Percentiles rank a stretch among this genome's conserved stretches.
Conservation (phyloP, 2,888 invertebrate species). For the Sicus ferrugineus region DNA sequence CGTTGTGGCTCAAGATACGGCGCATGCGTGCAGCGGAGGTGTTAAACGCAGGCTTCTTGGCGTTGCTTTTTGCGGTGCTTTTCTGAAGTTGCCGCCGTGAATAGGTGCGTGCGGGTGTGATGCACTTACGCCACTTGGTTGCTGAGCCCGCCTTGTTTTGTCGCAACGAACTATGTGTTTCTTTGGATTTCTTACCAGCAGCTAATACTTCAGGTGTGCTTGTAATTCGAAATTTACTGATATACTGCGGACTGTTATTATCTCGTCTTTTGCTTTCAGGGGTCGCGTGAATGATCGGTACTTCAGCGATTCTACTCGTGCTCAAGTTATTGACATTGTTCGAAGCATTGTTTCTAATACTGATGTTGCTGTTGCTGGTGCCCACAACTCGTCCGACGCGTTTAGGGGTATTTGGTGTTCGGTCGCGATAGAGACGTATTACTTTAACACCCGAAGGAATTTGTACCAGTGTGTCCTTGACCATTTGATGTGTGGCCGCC, state of each 20-base stretch:
- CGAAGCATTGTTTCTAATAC: neutral
- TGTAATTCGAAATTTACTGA: slow-evolving; percentile 29
- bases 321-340: slow-evolving; percentile 2
- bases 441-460: slow-evolving; percentile 32
- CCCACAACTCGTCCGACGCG: slow-evolving; percentile 35
- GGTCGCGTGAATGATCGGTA: slow-evolving; percentile 3
- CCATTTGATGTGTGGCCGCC: slow-evolving; percentile 1
- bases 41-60: slow-evolving; percentile 7
- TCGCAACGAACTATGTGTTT: neutral
- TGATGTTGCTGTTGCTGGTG: neutral
- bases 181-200: neutral
- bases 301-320: slow-evolving; percentile 14
- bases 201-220: slow-evolving; percentile 34
- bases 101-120: slow-evolving; percentile 54
- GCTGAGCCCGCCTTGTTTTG: slow-evolving; percentile 14
- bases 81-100: slow-evolving; percentile 39
- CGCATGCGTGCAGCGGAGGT: neutral
- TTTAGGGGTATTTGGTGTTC: slow-evolving; percentile 33
- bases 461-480: slow-evolving; percentile 27
- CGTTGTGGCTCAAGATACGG: neutral
- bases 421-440: slow-evolving; percentile 38
- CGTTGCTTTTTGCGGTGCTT: neutral
- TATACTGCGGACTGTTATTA: neutral
- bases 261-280: neutral
- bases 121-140: slow-evolving; percentile 48